phyloP scores from a whole-genome alignment of 1,140 invertebrate species.

The Stegodyphus dumicola region DNA sequence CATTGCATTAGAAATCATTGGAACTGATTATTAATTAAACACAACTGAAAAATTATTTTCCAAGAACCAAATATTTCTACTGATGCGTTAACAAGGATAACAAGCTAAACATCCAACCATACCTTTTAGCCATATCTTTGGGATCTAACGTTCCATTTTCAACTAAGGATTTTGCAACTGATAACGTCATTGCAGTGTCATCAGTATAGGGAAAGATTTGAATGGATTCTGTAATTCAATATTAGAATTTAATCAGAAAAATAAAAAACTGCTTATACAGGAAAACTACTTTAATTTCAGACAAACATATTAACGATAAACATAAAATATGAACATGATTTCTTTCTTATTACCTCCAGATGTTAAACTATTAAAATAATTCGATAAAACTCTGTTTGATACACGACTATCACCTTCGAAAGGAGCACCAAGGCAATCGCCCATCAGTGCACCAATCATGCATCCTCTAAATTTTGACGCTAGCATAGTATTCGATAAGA shows the following conservation, averaged over 20 bases:
- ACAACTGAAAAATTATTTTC: no score
- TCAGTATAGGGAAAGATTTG: constrained; percentile 78
- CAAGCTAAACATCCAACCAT: not conserved
- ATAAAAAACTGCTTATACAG: not conserved
- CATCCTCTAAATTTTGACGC: constrained; percentile 70
- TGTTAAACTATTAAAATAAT: constrained; percentile 73
- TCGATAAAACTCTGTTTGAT: constrained; percentile 72
- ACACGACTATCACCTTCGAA: constrained; percentile 75
- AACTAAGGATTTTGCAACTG: constrained; percentile 75
- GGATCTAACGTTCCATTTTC: constrained; percentile 71
- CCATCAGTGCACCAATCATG: constrained; percentile 76
- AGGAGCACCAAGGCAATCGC: constrained; percentile 79
- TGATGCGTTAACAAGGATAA: no score
- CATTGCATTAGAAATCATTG: no score
- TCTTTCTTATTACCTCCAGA: constrained; percentile 63
- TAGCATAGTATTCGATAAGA: constrained; percentile 2
- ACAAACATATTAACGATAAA: not conserved
- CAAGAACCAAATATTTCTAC: no score
- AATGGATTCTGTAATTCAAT: constrained; percentile 54
- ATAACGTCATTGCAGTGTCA: constrained; percentile 82
- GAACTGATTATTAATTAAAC: no score
- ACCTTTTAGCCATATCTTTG: constrained; percentile 68
- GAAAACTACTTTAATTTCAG: not conserved
- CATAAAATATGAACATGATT: not conserved
- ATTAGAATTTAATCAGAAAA: not conserved